Evolutionary conservation across 2,888 invertebrate species (phyloP), one percentile per base, ranked within the genome.

Genomic region (Trissoscelio sp.): DNA sequence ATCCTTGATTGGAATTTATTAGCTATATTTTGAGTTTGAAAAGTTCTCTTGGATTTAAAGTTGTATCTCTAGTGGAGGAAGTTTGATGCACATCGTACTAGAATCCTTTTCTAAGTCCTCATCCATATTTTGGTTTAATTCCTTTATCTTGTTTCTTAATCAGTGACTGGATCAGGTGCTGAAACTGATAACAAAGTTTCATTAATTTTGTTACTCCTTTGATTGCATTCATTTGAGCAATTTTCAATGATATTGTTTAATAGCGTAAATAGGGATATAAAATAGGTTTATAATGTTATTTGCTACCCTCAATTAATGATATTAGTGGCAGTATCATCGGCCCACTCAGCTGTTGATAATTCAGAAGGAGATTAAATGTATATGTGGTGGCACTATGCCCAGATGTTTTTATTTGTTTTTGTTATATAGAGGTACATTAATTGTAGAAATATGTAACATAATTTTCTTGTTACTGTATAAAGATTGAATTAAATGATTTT

Each of bases 131-230:
- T 22, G 16, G 5, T 16, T 34, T 48, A 16, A 60, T 39, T 58
- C 11, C n/a, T 6, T 24, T 20, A 12, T 22, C 20, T 22, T n/a
- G 11, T 14, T 28, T 11, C 12, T 48, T 58, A 37, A 48, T 48
- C 34, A 34, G 34, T 18, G 3, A 24, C 24, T 60, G 60, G 70
- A 60, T 60, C 70, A 72, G 70, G 58, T 60, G 70, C 60, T 60
- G 51, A 22, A 60, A 72, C 60, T 72, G 39, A 60, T 37, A 60
- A 60, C 16, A 22, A 39, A 9, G 48, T 48, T 37, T 60, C 46
- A 51, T 72, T 51, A 58, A 58, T 72, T 18, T 12, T 6, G 12
- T 14, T 46, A 12, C 24, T 24, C 12, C n/a, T 22, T 22, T 24
- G 6, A 11, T 28, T 34, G 0, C 9, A 55, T 3, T 0, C 7